These are phyloP conservation scores for Delia radicum DNA, from an alignment of 1,140 invertebrate species.

Conservation along the genomic window DNA sequence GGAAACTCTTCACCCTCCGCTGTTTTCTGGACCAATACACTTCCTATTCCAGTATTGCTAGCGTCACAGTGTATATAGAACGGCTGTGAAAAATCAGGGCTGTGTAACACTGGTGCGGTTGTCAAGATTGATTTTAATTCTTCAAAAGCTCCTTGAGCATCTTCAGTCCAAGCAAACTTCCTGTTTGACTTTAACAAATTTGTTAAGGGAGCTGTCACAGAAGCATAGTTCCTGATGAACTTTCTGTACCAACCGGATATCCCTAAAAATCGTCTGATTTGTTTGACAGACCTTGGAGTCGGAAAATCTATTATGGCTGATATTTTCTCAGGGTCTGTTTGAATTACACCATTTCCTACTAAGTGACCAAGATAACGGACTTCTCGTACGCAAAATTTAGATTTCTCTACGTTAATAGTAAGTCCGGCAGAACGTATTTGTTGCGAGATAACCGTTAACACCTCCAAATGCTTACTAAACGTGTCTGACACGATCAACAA, in stretches of 20 bases:
- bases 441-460: slow-evolving; percentile 3
- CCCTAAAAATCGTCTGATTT: slow-evolving; percentile 18
- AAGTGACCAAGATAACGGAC: slow-evolving; percentile 22
- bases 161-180: slow-evolving; percentile 46
- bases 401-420: slow-evolving; percentile 30
- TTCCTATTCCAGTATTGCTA: slow-evolving; percentile 11
- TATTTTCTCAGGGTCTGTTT: slow-evolving; percentile 19
- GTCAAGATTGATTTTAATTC: slow-evolving; percentile 28
- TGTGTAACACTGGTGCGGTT: slow-evolving; percentile 4
- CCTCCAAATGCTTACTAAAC: slow-evolving; percentile 8
- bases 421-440: neutral
- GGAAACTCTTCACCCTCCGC: slow-evolving; percentile 5
- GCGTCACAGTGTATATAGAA: slow-evolving; percentile 30
- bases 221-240: slow-evolving; percentile 7
- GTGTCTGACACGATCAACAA: slow-evolving; percentile 15
- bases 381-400: slow-evolving; percentile 52
- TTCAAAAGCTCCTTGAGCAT: slow-evolving; percentile 19
- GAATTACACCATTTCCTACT: slow-evolving; percentile 37
- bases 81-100: slow-evolving; percentile 32
- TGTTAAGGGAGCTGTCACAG: slow-evolving; percentile 42
- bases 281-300: neutral
- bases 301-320: slow-evolving; percentile 18
- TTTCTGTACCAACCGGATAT: slow-evolving; percentile 21
- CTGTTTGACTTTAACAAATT: slow-evolving; percentile 44
- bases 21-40: slow-evolving; percentile 3